These are phyloP conservation scores for Drosophila pallidifrons DNA, from an alignment of 1,140 invertebrate species.

Conservation along the genomic window DNA sequence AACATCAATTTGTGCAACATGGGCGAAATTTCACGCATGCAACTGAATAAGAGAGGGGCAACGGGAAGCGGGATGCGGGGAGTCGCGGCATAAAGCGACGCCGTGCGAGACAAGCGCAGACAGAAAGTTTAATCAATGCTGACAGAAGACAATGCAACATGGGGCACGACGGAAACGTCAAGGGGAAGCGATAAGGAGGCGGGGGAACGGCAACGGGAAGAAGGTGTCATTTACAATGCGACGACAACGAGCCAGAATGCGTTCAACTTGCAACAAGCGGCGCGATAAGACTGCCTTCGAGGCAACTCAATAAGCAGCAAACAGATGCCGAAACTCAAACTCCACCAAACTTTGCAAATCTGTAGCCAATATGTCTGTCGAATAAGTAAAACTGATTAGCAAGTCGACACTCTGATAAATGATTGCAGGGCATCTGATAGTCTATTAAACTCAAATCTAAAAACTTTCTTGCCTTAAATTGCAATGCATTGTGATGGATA, in stretches of 20 bases:
- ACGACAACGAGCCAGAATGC: slow-evolving; percentile 3
- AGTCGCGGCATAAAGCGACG: not conserved
- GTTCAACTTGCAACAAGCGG: slow-evolving; percentile 11
- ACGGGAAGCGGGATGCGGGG: not conserved
- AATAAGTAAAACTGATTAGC: not conserved
- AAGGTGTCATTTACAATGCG: slow-evolving; percentile 9
- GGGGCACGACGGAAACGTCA: not conserved
- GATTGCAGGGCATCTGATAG: not conserved
- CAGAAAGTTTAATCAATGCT: slow-evolving; percentile 64
- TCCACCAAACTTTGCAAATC: not conserved
- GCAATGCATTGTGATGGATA: too few species aligned
- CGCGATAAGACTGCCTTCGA: not conserved
- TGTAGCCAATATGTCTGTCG: not conserved
- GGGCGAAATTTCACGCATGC: slow-evolving; percentile 60
- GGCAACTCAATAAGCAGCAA: slow-evolving; percentile 12
- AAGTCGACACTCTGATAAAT: not conserved
- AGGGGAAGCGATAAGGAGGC: not conserved
- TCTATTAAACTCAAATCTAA: not conserved
- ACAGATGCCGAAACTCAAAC: not conserved
- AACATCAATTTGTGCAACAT: slow-evolving; percentile 65
- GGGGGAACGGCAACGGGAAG: not conserved
- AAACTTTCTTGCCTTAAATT: too few species aligned
- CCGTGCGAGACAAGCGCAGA: slow-evolving; percentile 52
- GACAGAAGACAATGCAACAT: slow-evolving; percentile 55
- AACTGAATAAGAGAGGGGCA: slow-evolving; percentile 6